Conservation (phyloP, 2,888 invertebrate species). For the Orchesellides sinensis region DNA sequence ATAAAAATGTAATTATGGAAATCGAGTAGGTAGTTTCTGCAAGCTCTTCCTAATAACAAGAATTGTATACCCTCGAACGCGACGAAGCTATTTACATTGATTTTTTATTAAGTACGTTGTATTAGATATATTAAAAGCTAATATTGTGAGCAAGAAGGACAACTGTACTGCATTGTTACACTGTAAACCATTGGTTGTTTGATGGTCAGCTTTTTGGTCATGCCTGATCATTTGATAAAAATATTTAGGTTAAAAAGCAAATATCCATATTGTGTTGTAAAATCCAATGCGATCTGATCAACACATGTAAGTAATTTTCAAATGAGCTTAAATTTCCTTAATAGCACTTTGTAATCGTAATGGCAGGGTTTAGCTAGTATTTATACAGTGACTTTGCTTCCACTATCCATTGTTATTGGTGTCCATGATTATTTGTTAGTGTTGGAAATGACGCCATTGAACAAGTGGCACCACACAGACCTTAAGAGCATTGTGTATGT, state of each 20-base stretch:
- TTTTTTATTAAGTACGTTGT: not conserved
- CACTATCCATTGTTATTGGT: conserved; percentile 3
- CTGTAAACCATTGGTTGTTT: conserved; percentile 48
- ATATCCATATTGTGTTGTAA: conserved; percentile 32
- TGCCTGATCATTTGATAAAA: conserved; percentile 54
- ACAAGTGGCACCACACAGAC: conserved; percentile 6
- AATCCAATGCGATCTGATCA: too few species aligned
- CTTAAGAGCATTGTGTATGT: not conserved
- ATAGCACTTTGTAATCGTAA: conserved; percentile 32
- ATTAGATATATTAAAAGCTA: not conserved
- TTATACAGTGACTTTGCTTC: conserved; percentile 44
- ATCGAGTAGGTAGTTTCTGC: not conserved
- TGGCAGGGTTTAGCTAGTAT: conserved; percentile 42
- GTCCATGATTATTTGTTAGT: conserved; percentile 39
- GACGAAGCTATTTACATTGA: not conserved
- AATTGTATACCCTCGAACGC: too few species aligned
- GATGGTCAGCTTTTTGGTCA: conserved; percentile 51
- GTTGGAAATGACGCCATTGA: conserved; percentile 25
- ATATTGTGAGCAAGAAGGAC: conserved; percentile 34
- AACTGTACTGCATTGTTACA: conserved; percentile 52
- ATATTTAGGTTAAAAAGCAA: conserved; percentile 47
- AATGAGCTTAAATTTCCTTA: conserved; percentile 52
- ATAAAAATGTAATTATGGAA: not conserved
- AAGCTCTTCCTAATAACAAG: not conserved
- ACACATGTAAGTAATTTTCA: conserved; percentile 45